Evolutionary conservation across 2,888 invertebrate species (phyloP).

Genomic region (Lysandra bellargus): DNA sequence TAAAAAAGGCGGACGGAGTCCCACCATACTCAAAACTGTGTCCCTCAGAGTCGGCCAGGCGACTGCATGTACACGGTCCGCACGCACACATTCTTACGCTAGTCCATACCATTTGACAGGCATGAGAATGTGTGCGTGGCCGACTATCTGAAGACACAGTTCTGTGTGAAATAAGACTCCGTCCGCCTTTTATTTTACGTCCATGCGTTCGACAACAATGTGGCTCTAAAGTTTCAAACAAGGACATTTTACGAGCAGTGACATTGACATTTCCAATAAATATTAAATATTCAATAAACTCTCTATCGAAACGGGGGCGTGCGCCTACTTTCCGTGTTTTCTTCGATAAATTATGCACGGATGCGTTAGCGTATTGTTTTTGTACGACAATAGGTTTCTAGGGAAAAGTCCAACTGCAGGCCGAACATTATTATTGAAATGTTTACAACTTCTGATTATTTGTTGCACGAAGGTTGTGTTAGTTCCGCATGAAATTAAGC

Average conservation of each 20-base stretch:
- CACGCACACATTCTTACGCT: too few relatives aligned
- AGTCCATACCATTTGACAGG: too few relatives aligned
- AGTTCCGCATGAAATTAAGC: constrained; percentile 18
- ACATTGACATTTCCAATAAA: constrained; percentile 21
- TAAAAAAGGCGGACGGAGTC: too few relatives aligned
- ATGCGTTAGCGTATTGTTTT: constrained; percentile 23
- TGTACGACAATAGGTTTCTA: constrained; percentile 24
- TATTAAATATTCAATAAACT: constrained; percentile 29
- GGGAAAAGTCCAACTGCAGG: constrained; percentile 17
- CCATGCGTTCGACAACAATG: not conserved
- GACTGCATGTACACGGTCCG: too few relatives aligned
- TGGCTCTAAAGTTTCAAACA: not conserved
- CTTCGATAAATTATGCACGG: constrained; percentile 28
- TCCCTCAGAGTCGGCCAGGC: too few relatives aligned
- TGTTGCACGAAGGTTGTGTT: constrained; percentile 20
- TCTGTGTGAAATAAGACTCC: too few relatives aligned
- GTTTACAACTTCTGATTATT: constrained; percentile 29
- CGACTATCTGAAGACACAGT: too few relatives aligned
- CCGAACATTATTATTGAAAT: constrained; percentile 28
- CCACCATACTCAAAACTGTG: too few relatives aligned
- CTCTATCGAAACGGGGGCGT: constrained; percentile 22
- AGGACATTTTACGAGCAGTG: not conserved
- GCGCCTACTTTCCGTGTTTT: constrained; percentile 29
- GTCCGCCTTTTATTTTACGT: too few relatives aligned
- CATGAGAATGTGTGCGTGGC: too few relatives aligned